A percentile compares a stretch with the other conserved stretches of the same genome.
phyloP scores from a whole-genome alignment of 2,797 vertebrate genomes.

The Lepilemur ruficaudatus region DNA sequence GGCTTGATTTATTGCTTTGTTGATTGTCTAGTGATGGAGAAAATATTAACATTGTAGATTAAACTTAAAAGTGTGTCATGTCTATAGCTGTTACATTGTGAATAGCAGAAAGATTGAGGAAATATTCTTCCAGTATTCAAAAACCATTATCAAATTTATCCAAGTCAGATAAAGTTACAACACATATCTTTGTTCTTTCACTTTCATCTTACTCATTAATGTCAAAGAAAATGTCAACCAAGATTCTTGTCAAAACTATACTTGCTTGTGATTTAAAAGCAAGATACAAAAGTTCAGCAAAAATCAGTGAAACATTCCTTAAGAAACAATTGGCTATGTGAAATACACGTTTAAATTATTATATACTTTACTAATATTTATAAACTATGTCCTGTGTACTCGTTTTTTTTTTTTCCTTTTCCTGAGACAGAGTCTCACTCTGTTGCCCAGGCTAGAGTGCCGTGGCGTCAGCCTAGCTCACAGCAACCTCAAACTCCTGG shows the following conservation, averaged over 20 bases:
- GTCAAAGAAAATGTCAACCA: not conserved
- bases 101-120: not conserved
- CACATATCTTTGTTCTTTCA: not conserved
- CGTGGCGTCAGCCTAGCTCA: too few species aligned
- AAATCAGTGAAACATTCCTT: not conserved
- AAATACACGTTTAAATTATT: not conserved
- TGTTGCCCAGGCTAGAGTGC: too few species aligned
- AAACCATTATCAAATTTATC: not conserved
- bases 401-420: not conserved
- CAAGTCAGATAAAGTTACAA: not conserved
- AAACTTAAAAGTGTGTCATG: not conserved
- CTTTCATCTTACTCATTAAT: not conserved
- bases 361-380: not conserved
- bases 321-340: not conserved
- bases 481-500: too few species aligned
- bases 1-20: not conserved
- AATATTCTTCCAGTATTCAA: not conserved
- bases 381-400: not conserved
- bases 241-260: not conserved
- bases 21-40: not conserved
- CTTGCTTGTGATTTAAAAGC: constrained; percentile 3
- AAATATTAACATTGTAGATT: not conserved
- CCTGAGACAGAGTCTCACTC: too few species aligned
- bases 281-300: not conserved
- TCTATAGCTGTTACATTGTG: not conserved